Evolutionary conservation across 2,888 invertebrate genomes (phyloP).

Genomic region (Pristionchus arcanus): DNA sequence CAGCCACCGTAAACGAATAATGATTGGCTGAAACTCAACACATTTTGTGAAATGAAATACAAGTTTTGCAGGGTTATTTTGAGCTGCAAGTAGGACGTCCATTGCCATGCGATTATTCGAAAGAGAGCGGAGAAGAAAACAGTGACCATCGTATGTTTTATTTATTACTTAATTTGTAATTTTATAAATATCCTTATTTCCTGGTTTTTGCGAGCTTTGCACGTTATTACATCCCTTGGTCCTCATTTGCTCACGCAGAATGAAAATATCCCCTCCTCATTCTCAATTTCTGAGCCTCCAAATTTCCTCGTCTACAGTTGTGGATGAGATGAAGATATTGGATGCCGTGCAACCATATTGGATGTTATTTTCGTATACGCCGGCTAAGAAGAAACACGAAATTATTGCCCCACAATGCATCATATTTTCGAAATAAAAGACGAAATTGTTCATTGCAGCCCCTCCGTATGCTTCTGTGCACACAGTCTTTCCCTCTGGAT

Average conservation of each 20-base stretch:
- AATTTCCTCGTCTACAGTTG: too few relatives aligned
- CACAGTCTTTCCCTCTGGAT: constrained; percentile 73
- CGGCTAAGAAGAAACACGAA: too few relatives aligned
- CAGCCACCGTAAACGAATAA: background rate
- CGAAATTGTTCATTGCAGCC: constrained; percentile 58
- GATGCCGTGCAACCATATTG: too few relatives aligned
- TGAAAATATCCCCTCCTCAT: too few relatives aligned
- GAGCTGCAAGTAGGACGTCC: constrained; percentile 61
- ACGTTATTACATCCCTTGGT: too few relatives aligned
- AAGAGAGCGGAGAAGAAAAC: constrained; percentile 1
- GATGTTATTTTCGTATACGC: too few relatives aligned
- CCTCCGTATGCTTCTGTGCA: constrained; percentile 74
- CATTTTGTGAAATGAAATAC: background rate
- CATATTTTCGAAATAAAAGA: too few relatives aligned
- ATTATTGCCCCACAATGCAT: background rate
- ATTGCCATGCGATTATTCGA: constrained; percentile 40
- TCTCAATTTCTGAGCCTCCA: too few relatives aligned
- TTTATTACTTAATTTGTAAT: background rate
- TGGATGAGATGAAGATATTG: too few relatives aligned
- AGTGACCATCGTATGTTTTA: background rate
- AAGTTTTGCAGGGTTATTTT: constrained; percentile 74
- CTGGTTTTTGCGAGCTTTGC: too few relatives aligned
- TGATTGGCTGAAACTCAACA: background rate
- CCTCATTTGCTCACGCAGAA: too few relatives aligned
- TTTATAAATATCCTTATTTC: background rate